Base-by-base conservation (phyloP, 2,888 invertebrate species). In the Orthosia gothica region DNA sequence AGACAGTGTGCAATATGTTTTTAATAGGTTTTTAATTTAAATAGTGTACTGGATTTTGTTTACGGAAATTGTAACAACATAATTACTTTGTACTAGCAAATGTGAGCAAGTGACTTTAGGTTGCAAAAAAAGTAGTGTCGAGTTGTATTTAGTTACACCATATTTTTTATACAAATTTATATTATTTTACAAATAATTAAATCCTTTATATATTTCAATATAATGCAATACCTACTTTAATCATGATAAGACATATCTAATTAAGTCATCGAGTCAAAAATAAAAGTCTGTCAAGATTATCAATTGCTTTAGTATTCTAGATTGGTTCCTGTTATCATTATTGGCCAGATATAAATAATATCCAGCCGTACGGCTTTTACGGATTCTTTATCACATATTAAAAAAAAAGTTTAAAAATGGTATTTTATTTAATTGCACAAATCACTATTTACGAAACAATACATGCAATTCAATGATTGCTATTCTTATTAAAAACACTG, bases 11-110 rank as follows among this genome's bases (percentile, higher is more conserved):
- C 1, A 47, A 61, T 54, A 9, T n/a, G 11, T 23, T 15, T 26
- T 47, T 59, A 18, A 23, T 40, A 40, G 40, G 40, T 64, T n/a
- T 74, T 52, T 54, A 13, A 40, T 59, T 59, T 59, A 40, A 54
- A 49, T 45, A 45, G 13, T 47, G 7, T 52, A 65, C n/a, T 66
- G 45, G 18, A 67, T 69, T 54, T 20, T 81, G 81, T 74, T 82
- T 65, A 82, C 82, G 82, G 81, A 81, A 81, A 70, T 50, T 49
- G 9, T 70, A 78, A 67, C 26, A 55, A 64, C 32, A 50, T 67
- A 18, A 82, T 64, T 70, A 78, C 49, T 59, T 62, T 67, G 55
- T 64, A 32, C 18, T 20, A 57, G 59, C 49, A 78, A 71, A 74
- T 74, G 70, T 65, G 52, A 74, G 50, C 77, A 59, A 82, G 78